Evolutionary conservation across 2,888 invertebrate genomes (phyloP).

Genomic region (Zhuqinia jingwanae): DNA sequence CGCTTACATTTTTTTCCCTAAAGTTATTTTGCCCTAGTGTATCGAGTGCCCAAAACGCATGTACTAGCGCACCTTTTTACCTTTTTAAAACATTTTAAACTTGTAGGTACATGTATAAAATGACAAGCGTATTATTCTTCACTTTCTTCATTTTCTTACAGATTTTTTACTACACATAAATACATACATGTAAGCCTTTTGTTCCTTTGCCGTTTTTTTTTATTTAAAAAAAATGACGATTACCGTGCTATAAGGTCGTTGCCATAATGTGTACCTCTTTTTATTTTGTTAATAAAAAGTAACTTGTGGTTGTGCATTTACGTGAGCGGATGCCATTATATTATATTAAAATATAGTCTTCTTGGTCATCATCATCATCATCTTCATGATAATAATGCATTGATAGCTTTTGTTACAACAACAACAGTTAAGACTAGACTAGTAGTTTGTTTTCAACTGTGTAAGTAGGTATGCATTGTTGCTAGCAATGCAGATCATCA

Average conservation of each 20-base stretch:
- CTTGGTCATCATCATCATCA: no score
- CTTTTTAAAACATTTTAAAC: no score
- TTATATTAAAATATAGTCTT: not conserved
- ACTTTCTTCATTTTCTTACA: conserved; percentile 56
- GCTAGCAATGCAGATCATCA: conserved; percentile 45
- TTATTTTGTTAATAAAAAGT: conserved; percentile 46
- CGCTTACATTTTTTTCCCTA: no score
- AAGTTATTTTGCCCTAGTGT: no score
- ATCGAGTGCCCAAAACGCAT: no score
- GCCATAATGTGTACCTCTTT: conserved; percentile 62
- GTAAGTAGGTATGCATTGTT: not conserved
- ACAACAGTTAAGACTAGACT: conserved; percentile 2
- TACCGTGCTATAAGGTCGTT: conserved; percentile 61
- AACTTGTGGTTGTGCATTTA: conserved; percentile 3
- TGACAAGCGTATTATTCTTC: not conserved
- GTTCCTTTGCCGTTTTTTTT: conserved; percentile 21
- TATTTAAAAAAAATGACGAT: conserved; percentile 42
- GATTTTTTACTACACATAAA: conserved; percentile 26
- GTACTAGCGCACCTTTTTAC: no score
- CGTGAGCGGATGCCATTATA: conserved; percentile 33
- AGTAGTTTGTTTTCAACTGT: not conserved
- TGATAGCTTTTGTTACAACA: conserved; percentile 26
- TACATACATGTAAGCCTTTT: no score
- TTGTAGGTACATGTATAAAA: no score
- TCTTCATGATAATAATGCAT: conserved; percentile 13